Evolutionary conservation across 2,113 vertebrate genomes (phyloP).

Genomic region (Myotis yumanensis): DNA sequence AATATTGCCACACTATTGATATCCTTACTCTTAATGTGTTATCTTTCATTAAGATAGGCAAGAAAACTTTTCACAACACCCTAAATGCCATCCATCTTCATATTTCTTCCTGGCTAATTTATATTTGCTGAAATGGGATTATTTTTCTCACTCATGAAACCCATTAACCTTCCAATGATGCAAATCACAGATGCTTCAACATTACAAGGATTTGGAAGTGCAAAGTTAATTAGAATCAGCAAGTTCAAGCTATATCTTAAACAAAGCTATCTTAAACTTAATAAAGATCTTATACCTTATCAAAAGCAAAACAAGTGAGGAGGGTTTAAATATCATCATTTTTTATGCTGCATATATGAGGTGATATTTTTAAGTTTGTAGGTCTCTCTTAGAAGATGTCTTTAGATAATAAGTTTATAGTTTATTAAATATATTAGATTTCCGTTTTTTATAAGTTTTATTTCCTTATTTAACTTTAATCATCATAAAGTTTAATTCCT

Average conservation of each 20-base stretch:
- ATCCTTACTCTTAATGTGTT: neutral
- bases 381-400: neutral
- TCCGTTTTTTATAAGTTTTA: neutral
- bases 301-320: neutral
- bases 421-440: neutral
- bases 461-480: neutral
- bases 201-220: neutral
- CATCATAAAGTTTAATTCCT: neutral
- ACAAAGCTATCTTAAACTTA: neutral
- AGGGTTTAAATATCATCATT: neutral
- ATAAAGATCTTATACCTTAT: neutral
- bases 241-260: neutral
- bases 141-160: neutral
- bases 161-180: neutral
- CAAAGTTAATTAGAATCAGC: neutral
- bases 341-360: neutral
- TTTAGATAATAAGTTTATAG: neutral
- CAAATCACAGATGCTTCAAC: neutral
- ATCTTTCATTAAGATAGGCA: neutral
- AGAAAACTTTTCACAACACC: neutral
- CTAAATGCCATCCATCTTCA: neutral
- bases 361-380: neutral
- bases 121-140: neutral
- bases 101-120: slow-evolving; percentile 7
- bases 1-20: neutral